phyloP scores from a whole-genome alignment of 1,140 invertebrate genomes.

The Homarus americanus region DNA sequence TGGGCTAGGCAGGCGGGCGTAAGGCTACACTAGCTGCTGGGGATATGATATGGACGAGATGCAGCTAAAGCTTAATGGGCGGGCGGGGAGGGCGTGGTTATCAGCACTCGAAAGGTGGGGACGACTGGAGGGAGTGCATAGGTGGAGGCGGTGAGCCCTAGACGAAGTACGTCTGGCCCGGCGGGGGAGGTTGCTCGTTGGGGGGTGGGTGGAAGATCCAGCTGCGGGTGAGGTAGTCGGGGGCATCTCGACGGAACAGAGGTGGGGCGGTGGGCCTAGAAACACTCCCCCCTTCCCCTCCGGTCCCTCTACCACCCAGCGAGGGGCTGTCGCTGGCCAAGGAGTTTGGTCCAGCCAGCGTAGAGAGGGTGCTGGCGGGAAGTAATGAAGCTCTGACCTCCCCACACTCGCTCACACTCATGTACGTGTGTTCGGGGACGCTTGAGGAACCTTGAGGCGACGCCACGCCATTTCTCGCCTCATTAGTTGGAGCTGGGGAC shows the following conservation, averaged over 20 bases:
- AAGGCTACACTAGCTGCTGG: slow-evolving; percentile 40
- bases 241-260: slow-evolving; percentile 59
- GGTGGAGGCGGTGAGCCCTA: slow-evolving; percentile 19
- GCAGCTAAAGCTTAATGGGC: slow-evolving; percentile 38
- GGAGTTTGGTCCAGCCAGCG: slow-evolving; percentile 3
- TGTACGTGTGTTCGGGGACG: slow-evolving; percentile 71
- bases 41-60: slow-evolving; percentile 39
- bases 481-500: slow-evolving; percentile 26
- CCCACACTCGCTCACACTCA: slow-evolving; percentile 73
- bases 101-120: slow-evolving; percentile 30
- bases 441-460: slow-evolving; percentile 9
- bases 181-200: slow-evolving; percentile 48
- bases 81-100: slow-evolving; percentile 20
- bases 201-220: slow-evolving; percentile 68
- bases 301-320: slow-evolving; percentile 6
- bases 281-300: slow-evolving; percentile 14
- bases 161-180: slow-evolving; percentile 67
- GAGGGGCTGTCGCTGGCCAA: slow-evolving; percentile 8
- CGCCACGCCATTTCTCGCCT: slow-evolving; percentile 24
- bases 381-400: slow-evolving; percentile 47
- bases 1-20: not conserved
- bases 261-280: slow-evolving; percentile 21
- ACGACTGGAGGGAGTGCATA: not conserved
- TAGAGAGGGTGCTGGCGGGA: slow-evolving; percentile 21
- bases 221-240: slow-evolving; percentile 71